phyloP scores from a whole-genome alignment of 2,888 invertebrate genomes.

The Philhelius pedissequus region DNA sequence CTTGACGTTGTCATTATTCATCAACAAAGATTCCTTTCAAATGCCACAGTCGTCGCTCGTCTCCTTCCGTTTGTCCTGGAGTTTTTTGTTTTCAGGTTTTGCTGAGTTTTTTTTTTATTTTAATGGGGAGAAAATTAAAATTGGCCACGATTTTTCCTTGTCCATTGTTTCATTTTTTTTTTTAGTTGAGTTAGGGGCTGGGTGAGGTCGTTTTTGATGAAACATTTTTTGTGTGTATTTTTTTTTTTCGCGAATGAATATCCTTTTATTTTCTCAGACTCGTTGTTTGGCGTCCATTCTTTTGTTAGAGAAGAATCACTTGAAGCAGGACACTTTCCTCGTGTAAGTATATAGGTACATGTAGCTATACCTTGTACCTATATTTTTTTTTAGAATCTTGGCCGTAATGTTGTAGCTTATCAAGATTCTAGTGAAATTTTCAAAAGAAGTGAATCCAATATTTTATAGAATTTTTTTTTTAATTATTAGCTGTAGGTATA shows the following conservation, averaged over 20 bases:
- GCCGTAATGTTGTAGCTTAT: conserved; percentile 37
- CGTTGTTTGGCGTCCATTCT: conserved; percentile 52
- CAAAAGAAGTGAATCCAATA: conserved; percentile 63
- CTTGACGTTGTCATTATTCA: conserved; percentile 74
- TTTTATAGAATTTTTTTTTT: conserved; percentile 48
- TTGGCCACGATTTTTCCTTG: conserved; percentile 77
- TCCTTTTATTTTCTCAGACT: conserved; percentile 65
- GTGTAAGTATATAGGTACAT: not conserved
- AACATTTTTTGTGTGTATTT: conserved; percentile 24
- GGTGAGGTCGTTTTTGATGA: conserved; percentile 1
- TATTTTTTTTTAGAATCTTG: not conserved
- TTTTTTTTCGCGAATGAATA: conserved; percentile 40
- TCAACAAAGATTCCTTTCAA: conserved; percentile 71
- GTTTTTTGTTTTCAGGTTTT: conserved; percentile 56
- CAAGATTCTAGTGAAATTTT: conserved; percentile 57
- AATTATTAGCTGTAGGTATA: conserved; percentile 30
- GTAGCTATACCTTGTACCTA: no score
- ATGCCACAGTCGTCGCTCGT: conserved; percentile 17
- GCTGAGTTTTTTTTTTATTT: conserved; percentile 39
- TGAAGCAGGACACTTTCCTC: conserved; percentile 34
- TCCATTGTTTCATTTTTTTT: conserved; percentile 76
- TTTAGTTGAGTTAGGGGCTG: not conserved
- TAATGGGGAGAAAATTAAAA: conserved; percentile 76
- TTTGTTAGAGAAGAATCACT: conserved; percentile 37
- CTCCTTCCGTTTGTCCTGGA: conserved; percentile 40